Percentiles rank a stretch among this genome's conserved stretches.
Conservation (phyloP, 1,140 invertebrate species). For the Anastatus disparis region DNA sequence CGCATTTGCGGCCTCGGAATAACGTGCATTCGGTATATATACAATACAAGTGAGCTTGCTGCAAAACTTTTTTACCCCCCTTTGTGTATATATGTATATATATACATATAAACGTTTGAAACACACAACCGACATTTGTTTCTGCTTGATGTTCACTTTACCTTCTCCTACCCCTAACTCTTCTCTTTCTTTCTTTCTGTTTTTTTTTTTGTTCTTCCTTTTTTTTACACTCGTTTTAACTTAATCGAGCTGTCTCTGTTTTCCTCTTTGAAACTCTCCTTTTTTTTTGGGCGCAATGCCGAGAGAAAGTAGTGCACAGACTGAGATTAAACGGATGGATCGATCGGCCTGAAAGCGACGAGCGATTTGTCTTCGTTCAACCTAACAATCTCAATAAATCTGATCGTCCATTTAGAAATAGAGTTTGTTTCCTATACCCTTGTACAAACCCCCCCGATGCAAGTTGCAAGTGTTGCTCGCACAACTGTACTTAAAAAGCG, state of each 20-base stretch:
- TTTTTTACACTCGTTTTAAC: constrained; percentile 1
- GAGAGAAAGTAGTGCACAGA: not conserved
- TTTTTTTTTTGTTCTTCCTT: not conserved
- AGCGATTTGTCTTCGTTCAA: constrained; percentile 45
- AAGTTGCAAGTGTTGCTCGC: too few relatives aligned
- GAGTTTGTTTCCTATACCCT: not conserved
- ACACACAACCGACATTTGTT: constrained; percentile 21
- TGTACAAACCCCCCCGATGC: too few relatives aligned
- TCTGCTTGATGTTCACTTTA: not conserved
- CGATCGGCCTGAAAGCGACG: constrained; percentile 34
- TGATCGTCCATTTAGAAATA: constrained; percentile 44
- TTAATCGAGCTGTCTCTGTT: constrained; percentile 14
- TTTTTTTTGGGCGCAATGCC: not conserved
- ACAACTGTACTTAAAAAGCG: not conserved
- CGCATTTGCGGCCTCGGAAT: too few relatives aligned
- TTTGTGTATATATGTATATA: too few relatives aligned
- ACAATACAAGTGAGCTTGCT: too few relatives aligned
- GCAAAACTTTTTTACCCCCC: not conserved
- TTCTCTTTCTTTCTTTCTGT: too few relatives aligned
- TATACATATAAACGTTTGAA: too few relatives aligned
- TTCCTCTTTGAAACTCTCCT: not conserved
- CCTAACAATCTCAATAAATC: constrained; percentile 46
- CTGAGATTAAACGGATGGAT: constrained; percentile 24
- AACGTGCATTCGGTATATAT: not conserved
- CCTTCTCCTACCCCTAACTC: too few relatives aligned